Conservation (phyloP, 2,113 vertebrate genomes). For the Pteropus alecto region DNA sequence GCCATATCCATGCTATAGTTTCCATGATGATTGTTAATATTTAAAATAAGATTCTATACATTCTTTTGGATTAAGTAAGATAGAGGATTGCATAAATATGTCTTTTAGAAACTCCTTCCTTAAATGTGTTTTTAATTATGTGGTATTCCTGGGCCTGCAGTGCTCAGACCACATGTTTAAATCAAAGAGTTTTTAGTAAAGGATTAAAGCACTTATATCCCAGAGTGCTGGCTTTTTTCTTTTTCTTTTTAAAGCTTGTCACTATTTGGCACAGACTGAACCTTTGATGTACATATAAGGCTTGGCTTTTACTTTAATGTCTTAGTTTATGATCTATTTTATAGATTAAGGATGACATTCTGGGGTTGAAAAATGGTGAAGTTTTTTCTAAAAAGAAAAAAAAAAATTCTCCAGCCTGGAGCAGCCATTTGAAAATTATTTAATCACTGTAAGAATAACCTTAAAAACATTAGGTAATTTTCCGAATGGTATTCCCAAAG, state of each 20-base stretch:
- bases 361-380: not conserved
- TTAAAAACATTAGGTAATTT: constrained; percentile 38
- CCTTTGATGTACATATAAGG: constrained; percentile 19
- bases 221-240: not conserved
- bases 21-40: not conserved
- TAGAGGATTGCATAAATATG: not conserved
- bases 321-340: constrained; percentile 49
- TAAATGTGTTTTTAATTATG: constrained; percentile 49
- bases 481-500: constrained; percentile 34
- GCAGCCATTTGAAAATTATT: constrained; percentile 50
- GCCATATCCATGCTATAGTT: not conserved
- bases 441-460: constrained; percentile 34
- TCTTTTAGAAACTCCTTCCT: not conserved
- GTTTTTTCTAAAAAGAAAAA: constrained; percentile 30
- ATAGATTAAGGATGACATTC: not conserved
- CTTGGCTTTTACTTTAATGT: constrained; percentile 38
- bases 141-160: not conserved
- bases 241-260: constrained; percentile 18
- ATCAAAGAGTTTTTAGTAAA: constrained; percentile 44
- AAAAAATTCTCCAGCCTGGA: not conserved
- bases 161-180: constrained; percentile 37
- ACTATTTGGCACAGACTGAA: not conserved
- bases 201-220: constrained; percentile 6
- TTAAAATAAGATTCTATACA: not conserved
- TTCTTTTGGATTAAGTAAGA: not conserved